Evolutionary conservation across 1,140 invertebrate genomes (phyloP), one percentile per base, ranked within the genome.

Genomic region (Pachyrhynchus sulphureomaculatus): DNA sequence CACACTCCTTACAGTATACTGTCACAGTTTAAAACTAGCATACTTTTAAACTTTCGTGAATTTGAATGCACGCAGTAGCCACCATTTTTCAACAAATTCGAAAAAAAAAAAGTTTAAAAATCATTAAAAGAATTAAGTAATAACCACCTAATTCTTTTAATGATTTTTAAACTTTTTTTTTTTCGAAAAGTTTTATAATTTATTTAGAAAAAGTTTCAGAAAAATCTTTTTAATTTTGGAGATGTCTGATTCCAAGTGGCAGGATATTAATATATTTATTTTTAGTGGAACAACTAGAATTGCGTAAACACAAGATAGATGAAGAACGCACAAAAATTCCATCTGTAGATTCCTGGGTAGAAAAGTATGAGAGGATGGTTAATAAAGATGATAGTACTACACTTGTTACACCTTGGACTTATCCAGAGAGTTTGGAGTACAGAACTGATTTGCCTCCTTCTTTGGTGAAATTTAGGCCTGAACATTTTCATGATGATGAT

Each of bases 381-480:
- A 77, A 74, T 61, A 73, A 71, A 29, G 74, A 77, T 63, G 76
- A 78, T 48, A 17, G 75, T 12, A 72, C 78, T 66, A 45, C 75
- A 2, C 69, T 65, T 13, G 55, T 63, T 34, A 64, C 79, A 10
- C 75, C 76, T 4, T 86, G 84, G 85, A 76, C 66, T 10, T 81
- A 81, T 64, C 80, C 84, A 10, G 54, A 71, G 32, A 60, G 76
- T 41, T 74, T 84, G 41, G 76, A 82, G 33, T 75, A 68, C 55
- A 77, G 78, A 63, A 65, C 72, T 12, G 78, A 80, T 71, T 72
- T 88, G 54, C 85, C 86, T 17, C 82, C 82, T 12, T 87, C 85
- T 20, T 29, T 86, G 12, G 80, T 77, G 65, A 81, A 80, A 59
- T 74, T 86, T 10, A 81, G 77, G 26, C 68, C 75, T 0, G 77